Percentiles rank a stretch among this genome's conserved stretches.
These are phyloP conservation scores for Pomacea maculata DNA, from an alignment of 1,140 invertebrate genomes.

Conservation along the genomic window DNA sequence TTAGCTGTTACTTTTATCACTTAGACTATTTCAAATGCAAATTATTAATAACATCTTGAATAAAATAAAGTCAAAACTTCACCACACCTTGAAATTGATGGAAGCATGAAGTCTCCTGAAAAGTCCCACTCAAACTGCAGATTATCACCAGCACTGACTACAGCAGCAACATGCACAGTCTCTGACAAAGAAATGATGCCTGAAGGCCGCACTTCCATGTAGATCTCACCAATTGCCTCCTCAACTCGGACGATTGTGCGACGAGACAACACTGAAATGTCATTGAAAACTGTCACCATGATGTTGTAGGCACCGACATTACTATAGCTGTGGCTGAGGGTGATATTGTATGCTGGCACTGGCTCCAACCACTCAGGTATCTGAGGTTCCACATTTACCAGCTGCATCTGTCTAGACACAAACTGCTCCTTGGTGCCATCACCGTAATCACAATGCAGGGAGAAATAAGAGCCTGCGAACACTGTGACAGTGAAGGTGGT, in stretches of 20 bases:
- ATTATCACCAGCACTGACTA: slow-evolving; percentile 33
- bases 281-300: slow-evolving; percentile 32
- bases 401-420: neutral
- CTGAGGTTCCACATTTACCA: neutral
- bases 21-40: neutral
- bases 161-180: slow-evolving; percentile 27
- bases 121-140: slow-evolving; percentile 39
- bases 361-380: neutral
- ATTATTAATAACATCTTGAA: too few relatives aligned
- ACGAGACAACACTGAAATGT: slow-evolving; percentile 14
- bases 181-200: slow-evolving; percentile 21
- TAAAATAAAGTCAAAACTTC: too few relatives aligned
- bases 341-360: slow-evolving; percentile 26
- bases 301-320: slow-evolving; percentile 30
- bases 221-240: slow-evolving; percentile 31
- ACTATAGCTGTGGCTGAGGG: slow-evolving; percentile 20
- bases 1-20: neutral
- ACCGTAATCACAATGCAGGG: slow-evolving; percentile 29
- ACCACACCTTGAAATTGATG: slow-evolving; percentile 23
- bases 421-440: slow-evolving; percentile 22
- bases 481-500: slow-evolving; percentile 24
- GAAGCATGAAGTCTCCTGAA: neutral
- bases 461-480: slow-evolving; percentile 24
- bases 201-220: slow-evolving; percentile 17
- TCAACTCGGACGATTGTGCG: slow-evolving; percentile 23